Base-by-base conservation (phyloP, 2,113 vertebrate genomes). In the Heterotilapia buettikoferi region DNA sequence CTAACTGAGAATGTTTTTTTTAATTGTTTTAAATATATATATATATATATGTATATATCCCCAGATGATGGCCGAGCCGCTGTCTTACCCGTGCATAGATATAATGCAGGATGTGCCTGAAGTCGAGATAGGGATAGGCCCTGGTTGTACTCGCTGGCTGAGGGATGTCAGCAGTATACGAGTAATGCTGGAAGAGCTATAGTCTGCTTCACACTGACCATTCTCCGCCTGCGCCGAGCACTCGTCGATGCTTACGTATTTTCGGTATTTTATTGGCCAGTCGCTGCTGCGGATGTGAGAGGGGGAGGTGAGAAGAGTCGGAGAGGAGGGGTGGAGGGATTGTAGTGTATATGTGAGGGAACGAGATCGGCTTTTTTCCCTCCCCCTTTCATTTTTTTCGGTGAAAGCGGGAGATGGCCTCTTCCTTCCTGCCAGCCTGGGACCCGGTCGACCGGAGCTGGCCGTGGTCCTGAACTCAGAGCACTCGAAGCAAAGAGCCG, bases 191-290 rank as follows among this genome's bases (percentile, higher is more conserved):
- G 92, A 93, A 91, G 95, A 95, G 92, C 94, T 90, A 92, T 29
- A 59, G 86, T 83, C 90, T 86, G 90, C 93, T 94, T 81, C 90
- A 88, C 93, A 92, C 90, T 92, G 96, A 95, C 93, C 94, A 95
- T 96, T 95, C 96, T 97, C 96, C 96, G 95, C 95, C 96, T 96
- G 96, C 97, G 96, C 95, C 93, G 96, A 95, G 96, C 93, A 90
- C 94, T 84, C 93, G 97, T 95, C 95, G 96, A 90, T 95, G 97
- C 96, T 98, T 96, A 98, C 98, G 98, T 97, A 95, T 96, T 95
- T 95, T 90, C 95, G 92, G 92, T 88, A 6, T 95, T 97, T 97
- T 96, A 97, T 97, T 96, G 97, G 96, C 96, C 97, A 97, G 96
- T 97, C 96, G 96, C 96, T 96, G 96, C 94, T 93, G 93, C 94